Evolutionary conservation across 2,888 invertebrate species (phyloP).

Genomic region (Teleiodes luculella): DNA sequence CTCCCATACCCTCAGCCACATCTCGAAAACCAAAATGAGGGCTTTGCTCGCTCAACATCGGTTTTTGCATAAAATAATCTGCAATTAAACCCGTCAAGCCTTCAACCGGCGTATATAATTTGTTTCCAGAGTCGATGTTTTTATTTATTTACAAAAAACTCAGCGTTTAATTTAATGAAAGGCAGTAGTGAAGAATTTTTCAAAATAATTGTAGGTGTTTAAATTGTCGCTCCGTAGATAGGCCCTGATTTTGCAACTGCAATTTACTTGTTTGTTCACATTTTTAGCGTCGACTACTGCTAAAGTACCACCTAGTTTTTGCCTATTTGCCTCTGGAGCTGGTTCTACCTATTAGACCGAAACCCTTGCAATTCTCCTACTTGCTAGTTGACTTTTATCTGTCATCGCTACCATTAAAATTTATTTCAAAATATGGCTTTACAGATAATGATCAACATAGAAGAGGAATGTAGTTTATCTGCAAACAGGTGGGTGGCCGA

Average conservation of each 20-base stretch:
- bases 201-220: constrained; percentile 12
- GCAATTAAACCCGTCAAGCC: constrained; percentile 7
- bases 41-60: background rate
- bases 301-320: background rate
- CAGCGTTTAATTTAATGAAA: constrained; percentile 13
- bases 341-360: no score
- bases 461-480: no score
- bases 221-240: constrained; percentile 1
- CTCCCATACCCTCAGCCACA: background rate
- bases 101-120: constrained; percentile 11
- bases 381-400: no score
- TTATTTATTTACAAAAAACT: constrained; percentile 9
- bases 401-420: no score
- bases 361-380: no score
- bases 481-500: no score
- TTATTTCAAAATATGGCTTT: no score
- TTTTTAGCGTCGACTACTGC: background rate
- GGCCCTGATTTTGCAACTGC: background rate
- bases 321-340: background rate
- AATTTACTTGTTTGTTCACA: constrained; percentile 1
- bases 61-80: constrained; percentile 6
- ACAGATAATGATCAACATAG: no score
- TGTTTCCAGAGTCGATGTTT: constrained; percentile 10
- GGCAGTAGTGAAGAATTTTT: constrained; percentile 2
- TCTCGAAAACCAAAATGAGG: background rate